Base-by-base conservation (phyloP, 2,888 invertebrate species). In the Dynastes grantii region DNA sequence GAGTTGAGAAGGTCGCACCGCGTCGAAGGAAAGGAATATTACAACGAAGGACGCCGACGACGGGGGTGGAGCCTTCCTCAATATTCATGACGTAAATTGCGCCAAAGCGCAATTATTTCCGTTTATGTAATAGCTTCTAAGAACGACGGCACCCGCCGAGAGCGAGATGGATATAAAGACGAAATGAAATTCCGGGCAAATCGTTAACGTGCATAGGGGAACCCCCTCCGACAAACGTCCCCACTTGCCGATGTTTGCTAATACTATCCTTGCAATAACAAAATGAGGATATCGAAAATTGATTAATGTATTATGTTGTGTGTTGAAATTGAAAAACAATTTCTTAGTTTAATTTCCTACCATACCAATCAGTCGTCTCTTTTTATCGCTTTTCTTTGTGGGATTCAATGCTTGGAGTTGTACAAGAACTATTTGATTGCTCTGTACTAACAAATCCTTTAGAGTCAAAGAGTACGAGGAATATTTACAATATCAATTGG, bases 1-100 rank as follows among this genome's bases (percentile, higher is more conserved):
- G 49, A 13, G 45, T 75, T 27, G 73, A 73, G 61, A 45, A 75
- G 73, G 73, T 75, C 73, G 61, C 61, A 22, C 22, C 58, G 73
- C 55, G 45, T 11, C 73, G 61, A 75, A 61, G 73, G 73, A 75
- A 75, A 75, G 61, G 73, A 75, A 45, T 61, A 75, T 75, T 75
- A 75, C 51, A 68, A 67, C 45, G 65, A 45, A 58, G 55, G 55
- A 58, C 55, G 55, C 6, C 55, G 55, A 55, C 55, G 55, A 58
- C 45, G 45, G 61, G 61, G 73, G 73, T 75, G 73, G 73, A 75
- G 73, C 61, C 49, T 75, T 40, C 61, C 61, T 75, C 73, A 75
- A 75, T 75, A 75, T 75, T 75, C 73, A 75, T 75, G 73, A 75
- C 73, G 73, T 63, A 75, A 75, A 75, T 75, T 75, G 73, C 73